Percentiles rank a stretch among this genome's conserved stretches.
These are phyloP conservation scores for Sminthopsis crassicaudata DNA, from an alignment of 2,113 vertebrate species.

Conservation along the genomic window DNA sequence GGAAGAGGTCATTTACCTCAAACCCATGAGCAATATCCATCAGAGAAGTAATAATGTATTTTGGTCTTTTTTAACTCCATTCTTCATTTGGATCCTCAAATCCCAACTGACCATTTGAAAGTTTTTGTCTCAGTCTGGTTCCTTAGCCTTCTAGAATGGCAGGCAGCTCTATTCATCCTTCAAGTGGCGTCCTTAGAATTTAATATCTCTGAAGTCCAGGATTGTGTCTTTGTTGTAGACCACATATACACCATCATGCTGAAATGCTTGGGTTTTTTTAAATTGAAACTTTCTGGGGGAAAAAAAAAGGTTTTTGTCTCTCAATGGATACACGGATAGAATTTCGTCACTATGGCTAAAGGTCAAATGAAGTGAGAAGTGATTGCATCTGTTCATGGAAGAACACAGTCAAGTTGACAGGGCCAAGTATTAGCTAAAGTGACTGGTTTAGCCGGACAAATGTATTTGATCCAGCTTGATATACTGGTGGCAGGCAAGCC, in stretches of 20 bases:
- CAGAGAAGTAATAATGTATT: conserved; percentile 53
- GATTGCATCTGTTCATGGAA: neutral
- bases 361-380: neutral
- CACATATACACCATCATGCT: conserved; percentile 11
- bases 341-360: neutral
- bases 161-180: conserved; percentile 19
- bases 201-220: conserved; percentile 4
- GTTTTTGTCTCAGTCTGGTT: conserved; percentile 3
- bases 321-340: neutral
- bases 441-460: neutral
- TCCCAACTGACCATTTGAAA: conserved; percentile 3
- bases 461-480: neutral
- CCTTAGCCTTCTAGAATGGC: conserved; percentile 19
- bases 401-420: neutral
- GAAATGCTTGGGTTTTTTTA: neutral
- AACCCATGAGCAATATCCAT: conserved; percentile 58
- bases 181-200: conserved; percentile 26
- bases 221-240: conserved; percentile 7
- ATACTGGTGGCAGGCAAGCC: neutral
- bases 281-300: conserved; percentile 13
- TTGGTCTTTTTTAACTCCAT: conserved; percentile 34
- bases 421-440: neutral
- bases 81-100: conserved; percentile 19
- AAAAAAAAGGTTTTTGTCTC: neutral
- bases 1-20: conserved; percentile 67